These are phyloP conservation scores for Drosophila ananassae DNA, from an alignment of 1,140 invertebrate species.

Conservation along the genomic window DNA sequence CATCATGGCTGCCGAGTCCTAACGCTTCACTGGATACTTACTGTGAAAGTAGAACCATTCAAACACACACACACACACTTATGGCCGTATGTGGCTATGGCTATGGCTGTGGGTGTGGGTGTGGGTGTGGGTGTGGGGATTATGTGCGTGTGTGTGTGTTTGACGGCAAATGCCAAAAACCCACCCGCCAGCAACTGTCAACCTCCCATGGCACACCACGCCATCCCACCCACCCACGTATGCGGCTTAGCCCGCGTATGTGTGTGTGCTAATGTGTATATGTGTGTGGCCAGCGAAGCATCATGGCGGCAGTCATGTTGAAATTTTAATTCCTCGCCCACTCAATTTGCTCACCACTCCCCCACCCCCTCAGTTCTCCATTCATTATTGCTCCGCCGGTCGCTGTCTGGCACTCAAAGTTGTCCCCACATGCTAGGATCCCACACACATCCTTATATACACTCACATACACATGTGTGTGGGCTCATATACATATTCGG, in stretches of 20 bases:
- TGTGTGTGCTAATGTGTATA: slow-evolving; percentile 4
- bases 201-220: slow-evolving; percentile 18
- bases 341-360: slow-evolving; percentile 63
- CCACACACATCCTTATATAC: slow-evolving; percentile 2
- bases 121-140: slow-evolving; percentile 26
- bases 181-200: slow-evolving; percentile 58
- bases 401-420: slow-evolving; percentile 76
- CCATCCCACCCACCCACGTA: slow-evolving; percentile 20
- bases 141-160: slow-evolving; percentile 50
- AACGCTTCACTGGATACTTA: slow-evolving; percentile 79
- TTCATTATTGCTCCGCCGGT: slow-evolving; percentile 54
- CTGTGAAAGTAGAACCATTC: slow-evolving; percentile 78
- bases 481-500: neutral
- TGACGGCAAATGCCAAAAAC: slow-evolving; percentile 77
- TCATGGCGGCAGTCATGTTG: slow-evolving; percentile 79
- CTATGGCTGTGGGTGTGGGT: slow-evolving; percentile 31
- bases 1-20: slow-evolving; percentile 77
- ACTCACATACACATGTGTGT: too few relatives aligned
- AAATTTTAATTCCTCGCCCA: slow-evolving; percentile 81
- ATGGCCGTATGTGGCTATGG: slow-evolving; percentile 22
- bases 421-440: slow-evolving; percentile 48
- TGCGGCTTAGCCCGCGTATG: slow-evolving; percentile 6
- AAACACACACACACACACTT: slow-evolving; percentile 54
- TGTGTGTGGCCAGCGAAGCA: slow-evolving; percentile 75
- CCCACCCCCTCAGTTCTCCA: neutral